phyloP scores from a whole-genome alignment of 2,113 vertebrate genomes.

The Gopherus evgoodei region DNA sequence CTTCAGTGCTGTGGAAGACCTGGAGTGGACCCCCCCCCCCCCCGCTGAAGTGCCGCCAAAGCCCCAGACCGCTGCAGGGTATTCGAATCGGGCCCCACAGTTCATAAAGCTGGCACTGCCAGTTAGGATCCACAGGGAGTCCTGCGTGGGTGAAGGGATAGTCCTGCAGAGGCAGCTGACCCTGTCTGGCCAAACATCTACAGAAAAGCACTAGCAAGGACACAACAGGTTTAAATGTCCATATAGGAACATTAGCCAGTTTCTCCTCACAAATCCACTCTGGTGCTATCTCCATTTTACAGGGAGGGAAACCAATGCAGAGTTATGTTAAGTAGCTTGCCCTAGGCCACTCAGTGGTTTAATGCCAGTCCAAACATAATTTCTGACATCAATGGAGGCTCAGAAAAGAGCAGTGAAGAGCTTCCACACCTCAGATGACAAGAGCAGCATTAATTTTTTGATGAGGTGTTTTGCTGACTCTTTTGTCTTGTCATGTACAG shows the following conservation, averaged over 20 bases:
- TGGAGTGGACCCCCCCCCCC: too few species aligned
- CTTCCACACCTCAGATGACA: conserved; percentile 14
- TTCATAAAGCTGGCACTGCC: neutral
- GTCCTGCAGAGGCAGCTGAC: neutral
- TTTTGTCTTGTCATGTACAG: conserved; percentile 60
- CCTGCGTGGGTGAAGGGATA: neutral
- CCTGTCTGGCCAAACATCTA: neutral
- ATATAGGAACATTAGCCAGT: neutral
- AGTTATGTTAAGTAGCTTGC: neutral
- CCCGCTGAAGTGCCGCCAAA: too few species aligned
- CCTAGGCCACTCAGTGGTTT: neutral
- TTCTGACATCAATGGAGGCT: neutral
- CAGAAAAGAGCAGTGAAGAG: conserved; percentile 41
- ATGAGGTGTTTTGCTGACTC: conserved; percentile 64
- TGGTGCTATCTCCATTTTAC: neutral
- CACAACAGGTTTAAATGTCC: neutral
- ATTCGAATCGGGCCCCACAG: too few species aligned
- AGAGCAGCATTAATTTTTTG: conserved; percentile 61
- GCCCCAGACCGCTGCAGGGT: too few species aligned
- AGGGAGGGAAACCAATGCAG: neutral
- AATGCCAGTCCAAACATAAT: conserved; percentile 6
- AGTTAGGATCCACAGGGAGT: neutral
- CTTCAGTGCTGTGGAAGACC: too few species aligned
- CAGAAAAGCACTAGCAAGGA: rapidly evolving
- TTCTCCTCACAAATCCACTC: neutral